These are phyloP conservation scores for Ceyx margarethae DNA, from an alignment of 2,113 vertebrate genomes.

Conservation along the genomic window DNA sequence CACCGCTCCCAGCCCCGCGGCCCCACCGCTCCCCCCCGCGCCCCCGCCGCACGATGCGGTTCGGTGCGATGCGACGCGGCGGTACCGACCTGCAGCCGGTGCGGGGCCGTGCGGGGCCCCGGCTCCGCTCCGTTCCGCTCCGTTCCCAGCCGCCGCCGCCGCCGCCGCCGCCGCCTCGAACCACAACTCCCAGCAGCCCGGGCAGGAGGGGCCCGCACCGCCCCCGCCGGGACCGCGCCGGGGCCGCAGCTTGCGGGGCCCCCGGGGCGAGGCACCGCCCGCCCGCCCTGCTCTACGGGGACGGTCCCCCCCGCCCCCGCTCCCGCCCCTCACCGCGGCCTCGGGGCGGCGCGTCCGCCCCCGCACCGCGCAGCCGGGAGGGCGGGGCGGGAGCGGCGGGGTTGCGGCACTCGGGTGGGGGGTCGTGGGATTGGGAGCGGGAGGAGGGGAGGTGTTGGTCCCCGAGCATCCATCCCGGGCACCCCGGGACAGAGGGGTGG, in stretches of 20 bases:
- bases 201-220: neutral
- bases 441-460: no score
- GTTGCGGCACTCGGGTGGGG: no score
- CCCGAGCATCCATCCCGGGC: neutral
- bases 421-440: no score
- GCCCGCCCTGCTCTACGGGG: neutral
- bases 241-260: neutral
- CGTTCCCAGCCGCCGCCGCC: no score
- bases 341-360: no score
- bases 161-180: neutral
- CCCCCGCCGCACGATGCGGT: neutral
- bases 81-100: neutral
- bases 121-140: neutral
- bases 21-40: neutral
- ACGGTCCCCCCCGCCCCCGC: no score
- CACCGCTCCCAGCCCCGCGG: neutral
- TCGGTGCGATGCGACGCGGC: neutral
- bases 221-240: neutral
- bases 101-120: neutral
- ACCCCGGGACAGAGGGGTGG: no score
- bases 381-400: no score
- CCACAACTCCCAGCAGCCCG: slow-evolving; percentile 36
- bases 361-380: no score
- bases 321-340: no score
- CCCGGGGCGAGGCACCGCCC: neutral